These are phyloP conservation scores for Trematomus bernacchii DNA, from an alignment of 2,797 vertebrate species.

Conservation along the genomic window DNA sequence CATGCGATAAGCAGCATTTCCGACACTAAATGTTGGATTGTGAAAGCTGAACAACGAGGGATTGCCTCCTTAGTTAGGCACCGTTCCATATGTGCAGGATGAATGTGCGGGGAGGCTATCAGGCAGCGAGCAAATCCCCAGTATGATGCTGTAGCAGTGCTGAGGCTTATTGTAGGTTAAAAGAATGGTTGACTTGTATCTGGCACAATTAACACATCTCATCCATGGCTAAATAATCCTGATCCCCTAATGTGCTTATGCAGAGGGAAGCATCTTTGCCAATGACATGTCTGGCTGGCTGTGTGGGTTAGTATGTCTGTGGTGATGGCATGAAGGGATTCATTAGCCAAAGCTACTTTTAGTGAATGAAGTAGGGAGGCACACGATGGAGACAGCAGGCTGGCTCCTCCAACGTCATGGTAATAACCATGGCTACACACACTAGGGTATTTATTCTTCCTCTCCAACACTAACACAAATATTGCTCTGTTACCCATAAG, in stretches of 20 bases:
- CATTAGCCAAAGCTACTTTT: slow-evolving; percentile 76
- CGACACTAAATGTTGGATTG: slow-evolving; percentile 67
- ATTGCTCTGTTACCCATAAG: slow-evolving; percentile 60
- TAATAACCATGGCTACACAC: slow-evolving; percentile 85
- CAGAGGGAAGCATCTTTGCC: slow-evolving; percentile 67
- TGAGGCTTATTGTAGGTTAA: slow-evolving; percentile 66
- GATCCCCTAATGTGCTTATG: slow-evolving; percentile 82
- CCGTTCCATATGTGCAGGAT: slow-evolving; percentile 69
- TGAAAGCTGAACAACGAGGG: slow-evolving; percentile 64
- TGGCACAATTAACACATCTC: slow-evolving; percentile 76
- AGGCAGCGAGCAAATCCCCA: slow-evolving; percentile 64
- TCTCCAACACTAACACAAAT: slow-evolving; percentile 67
- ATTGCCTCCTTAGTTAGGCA: slow-evolving; percentile 51
- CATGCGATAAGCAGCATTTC: slow-evolving; percentile 79
- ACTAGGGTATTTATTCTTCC: slow-evolving; percentile 78
- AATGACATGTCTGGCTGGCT: slow-evolving; percentile 71
- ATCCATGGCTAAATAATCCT: slow-evolving; percentile 78
- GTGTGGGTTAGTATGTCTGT: slow-evolving; percentile 77
- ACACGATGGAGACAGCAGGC: slow-evolving; percentile 71
- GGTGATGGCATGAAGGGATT: slow-evolving; percentile 67
- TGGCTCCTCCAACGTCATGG: slow-evolving; percentile 78
- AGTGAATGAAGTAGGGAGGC: slow-evolving; percentile 83
- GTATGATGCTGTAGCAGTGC: slow-evolving; percentile 48
- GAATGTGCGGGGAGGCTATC: slow-evolving; percentile 54
- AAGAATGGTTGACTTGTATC: slow-evolving; percentile 72